Percentiles rank a stretch among this genome's conserved stretches.
phyloP scores from a whole-genome alignment of 2,888 invertebrate species.

The Yponomeuta malinellus region DNA sequence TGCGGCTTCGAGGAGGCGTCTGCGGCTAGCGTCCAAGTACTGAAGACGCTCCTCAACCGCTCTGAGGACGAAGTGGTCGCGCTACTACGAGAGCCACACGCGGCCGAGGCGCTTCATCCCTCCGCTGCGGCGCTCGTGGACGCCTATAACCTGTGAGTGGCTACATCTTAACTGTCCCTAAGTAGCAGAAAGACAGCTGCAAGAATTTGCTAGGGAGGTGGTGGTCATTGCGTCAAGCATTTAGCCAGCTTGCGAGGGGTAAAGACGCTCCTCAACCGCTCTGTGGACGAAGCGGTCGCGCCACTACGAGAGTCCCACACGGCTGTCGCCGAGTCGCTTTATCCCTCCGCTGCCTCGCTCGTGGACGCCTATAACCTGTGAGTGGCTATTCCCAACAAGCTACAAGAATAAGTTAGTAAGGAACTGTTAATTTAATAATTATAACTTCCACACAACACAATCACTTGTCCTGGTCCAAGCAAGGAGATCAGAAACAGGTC shows the following conservation, averaged over 20 bases:
- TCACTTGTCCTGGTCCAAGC: no score
- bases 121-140: constrained; percentile 47
- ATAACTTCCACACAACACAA: no score
- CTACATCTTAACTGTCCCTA: constrained; percentile 36
- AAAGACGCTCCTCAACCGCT: constrained; percentile 50
- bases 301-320: constrained; percentile 37
- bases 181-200: constrained; percentile 28
- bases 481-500: no score
- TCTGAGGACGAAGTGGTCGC: constrained; percentile 43
- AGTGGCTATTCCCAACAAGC: neutral
- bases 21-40: constrained; percentile 41
- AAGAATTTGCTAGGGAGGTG: no score
- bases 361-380: constrained; percentile 25
- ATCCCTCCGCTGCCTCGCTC: no score
- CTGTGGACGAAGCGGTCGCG: constrained; percentile 52
- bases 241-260: constrained; percentile 37
- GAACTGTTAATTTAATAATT: no score
- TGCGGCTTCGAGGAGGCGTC: constrained; percentile 60
- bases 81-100: constrained; percentile 37
- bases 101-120: constrained; percentile 40
- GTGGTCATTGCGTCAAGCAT: no score
- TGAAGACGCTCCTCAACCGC: constrained; percentile 55
- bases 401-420: neutral
- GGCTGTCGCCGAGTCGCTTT: constrained; percentile 35
- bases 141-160: constrained; percentile 57